phyloP scores from a whole-genome alignment of 1,140 invertebrate genomes.

The Kradibia gibbosae region DNA sequence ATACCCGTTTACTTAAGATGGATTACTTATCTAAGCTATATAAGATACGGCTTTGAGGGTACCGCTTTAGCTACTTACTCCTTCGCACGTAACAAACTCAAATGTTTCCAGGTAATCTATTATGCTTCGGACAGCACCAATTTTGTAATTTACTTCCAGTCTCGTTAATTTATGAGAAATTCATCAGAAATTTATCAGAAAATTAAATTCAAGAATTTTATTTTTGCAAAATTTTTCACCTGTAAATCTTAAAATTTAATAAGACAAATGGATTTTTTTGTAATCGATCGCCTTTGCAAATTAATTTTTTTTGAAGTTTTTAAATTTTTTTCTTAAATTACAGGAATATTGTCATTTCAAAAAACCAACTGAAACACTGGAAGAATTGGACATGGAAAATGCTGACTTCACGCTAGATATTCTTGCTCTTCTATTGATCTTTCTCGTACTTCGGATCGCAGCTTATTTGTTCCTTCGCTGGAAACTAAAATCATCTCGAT shows the following conservation, averaged over 20 bases:
- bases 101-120: slow-evolving; percentile 79
- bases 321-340: not conserved
- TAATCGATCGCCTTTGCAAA: no score
- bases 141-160: no score
- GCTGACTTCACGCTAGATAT: slow-evolving; percentile 85
- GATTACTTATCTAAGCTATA: slow-evolving; percentile 96
- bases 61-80: slow-evolving; percentile 95
- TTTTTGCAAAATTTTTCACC: no score
- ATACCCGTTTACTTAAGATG: slow-evolving; percentile 95
- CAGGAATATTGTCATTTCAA: slow-evolving; percentile 91
- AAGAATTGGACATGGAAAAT: slow-evolving; percentile 88
- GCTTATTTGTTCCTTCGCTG: slow-evolving; percentile 94
- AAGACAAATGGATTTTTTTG: no score
- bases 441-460: slow-evolving; percentile 87
- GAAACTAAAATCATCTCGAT: slow-evolving; percentile 85
- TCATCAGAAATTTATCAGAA: no score
- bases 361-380: slow-evolving; percentile 89
- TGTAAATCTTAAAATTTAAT: no score
- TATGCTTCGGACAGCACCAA: not conserved
- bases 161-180: no score
- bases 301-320: not conserved
- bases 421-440: slow-evolving; percentile 88
- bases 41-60: slow-evolving; percentile 96
- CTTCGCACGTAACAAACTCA: slow-evolving; percentile 84
- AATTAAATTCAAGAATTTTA: no score